These are phyloP conservation scores for Callosobruchus maculatus DNA, from an alignment of 2,888 invertebrate genomes.

Conservation along the genomic window DNA sequence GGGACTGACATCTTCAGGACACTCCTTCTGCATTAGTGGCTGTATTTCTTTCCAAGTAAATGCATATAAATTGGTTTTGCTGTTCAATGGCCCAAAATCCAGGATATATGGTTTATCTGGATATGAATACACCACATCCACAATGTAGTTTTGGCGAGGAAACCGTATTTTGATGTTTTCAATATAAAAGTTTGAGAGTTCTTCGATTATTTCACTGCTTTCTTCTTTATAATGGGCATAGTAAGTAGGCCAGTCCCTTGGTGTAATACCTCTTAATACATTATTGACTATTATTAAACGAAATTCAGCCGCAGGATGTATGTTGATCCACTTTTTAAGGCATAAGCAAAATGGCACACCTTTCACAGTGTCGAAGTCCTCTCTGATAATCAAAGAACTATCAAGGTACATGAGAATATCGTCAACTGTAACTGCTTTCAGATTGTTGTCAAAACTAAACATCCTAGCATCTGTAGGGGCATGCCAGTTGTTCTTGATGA, in stretches of 20 bases:
- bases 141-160: constrained; percentile 35
- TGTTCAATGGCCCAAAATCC: constrained; percentile 43
- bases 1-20: constrained; percentile 37
- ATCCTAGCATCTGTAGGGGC: constrained; percentile 44
- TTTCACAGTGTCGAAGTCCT: constrained; percentile 37
- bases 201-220: constrained; percentile 38
- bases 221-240: constrained; percentile 44
- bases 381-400: constrained; percentile 38
- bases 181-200: constrained; percentile 35
- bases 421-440: constrained; percentile 38
- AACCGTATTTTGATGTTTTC: constrained; percentile 36
- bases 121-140: constrained; percentile 41
- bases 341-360: constrained; percentile 38
- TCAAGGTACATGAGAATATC: constrained; percentile 40
- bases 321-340: constrained; percentile 42
- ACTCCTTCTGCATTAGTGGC: constrained; percentile 37
- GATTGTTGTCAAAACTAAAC: constrained; percentile 41
- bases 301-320: constrained; percentile 46
- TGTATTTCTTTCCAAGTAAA: constrained; percentile 45
- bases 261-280: constrained; percentile 41
- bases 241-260: constrained; percentile 46
- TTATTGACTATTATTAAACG: constrained; percentile 45
- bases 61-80: constrained; percentile 42
- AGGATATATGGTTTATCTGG: constrained; percentile 36
- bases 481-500: constrained; percentile 47